Evolutionary conservation across 1,140 invertebrate species (phyloP).

Genomic region (Platorchestia sp.): DNA sequence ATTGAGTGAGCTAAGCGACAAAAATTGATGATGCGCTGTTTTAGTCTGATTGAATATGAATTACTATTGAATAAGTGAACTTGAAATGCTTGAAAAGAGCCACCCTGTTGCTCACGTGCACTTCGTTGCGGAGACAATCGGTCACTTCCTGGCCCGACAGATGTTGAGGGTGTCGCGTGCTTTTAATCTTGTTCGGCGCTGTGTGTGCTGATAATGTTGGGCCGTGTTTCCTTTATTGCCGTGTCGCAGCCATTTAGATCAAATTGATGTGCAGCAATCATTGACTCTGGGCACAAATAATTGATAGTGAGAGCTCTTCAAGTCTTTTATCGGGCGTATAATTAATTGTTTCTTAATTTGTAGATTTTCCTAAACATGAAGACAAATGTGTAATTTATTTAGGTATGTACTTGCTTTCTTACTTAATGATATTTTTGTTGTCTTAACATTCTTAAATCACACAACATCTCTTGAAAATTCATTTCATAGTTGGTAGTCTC

Average conservation of each 20-base stretch:
- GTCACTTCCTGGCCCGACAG: neutral
- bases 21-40: no score
- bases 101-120: neutral
- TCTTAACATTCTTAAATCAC: neutral
- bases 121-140: neutral
- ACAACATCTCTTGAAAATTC: no score
- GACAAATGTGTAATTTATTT: neutral
- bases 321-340: neutral
- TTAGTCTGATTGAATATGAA: neutral
- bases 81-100: neutral
- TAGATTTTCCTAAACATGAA: neutral
- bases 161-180: slow-evolving; percentile 5
- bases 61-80: neutral
- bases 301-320: neutral
- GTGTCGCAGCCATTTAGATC: neutral
- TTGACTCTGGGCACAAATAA: neutral
- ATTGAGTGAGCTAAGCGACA: no score
- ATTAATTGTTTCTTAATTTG: neutral
- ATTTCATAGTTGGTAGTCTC: neutral
- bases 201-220: neutral
- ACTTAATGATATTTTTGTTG: neutral
- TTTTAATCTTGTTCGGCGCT: neutral
- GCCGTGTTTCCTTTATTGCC: neutral
- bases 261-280: slow-evolving; percentile 18
- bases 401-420: neutral